Base-by-base conservation (phyloP, 1,140 invertebrate species). In the Bacillus rossius region DNA sequence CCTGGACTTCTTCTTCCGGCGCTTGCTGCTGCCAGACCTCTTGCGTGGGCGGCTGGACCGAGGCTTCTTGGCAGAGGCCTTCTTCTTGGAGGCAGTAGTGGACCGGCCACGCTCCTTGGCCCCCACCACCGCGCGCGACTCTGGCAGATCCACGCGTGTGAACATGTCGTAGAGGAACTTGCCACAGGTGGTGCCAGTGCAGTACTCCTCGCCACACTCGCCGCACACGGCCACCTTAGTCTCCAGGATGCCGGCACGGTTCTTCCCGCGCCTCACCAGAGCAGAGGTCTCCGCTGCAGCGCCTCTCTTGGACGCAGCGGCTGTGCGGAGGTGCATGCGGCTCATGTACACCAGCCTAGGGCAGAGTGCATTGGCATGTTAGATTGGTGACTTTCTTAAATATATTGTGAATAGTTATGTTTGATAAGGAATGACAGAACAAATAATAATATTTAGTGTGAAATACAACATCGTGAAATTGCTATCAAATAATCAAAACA, bases 171-270 rank as follows among this genome's bases (percentile, higher is more conserved):
- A 81, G 0, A 75, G 64, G 59, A 79, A 74, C 19, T 80, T 78
- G 13, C 74, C 75, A 58, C 80, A 80, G 25, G 67, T 67, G 42
- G 76, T 75, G 73, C 87, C 86, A 65, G 81, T 83, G 68, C 91
- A 94, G 74, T 91, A 88, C 71, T 94, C 91, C 67, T 92, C 89
- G 2, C 85, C 84, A 64, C 91, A 94, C 68, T 92, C 88, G 0
- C 73, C 65, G 69, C 91, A 94, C 42, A 86, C 75, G 8, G 85
- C 79, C 52, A 61, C 61, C 1, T 85, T 81, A 7, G 83, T 87
- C 67, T 91, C 88, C n/a, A 87, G 80, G 52, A 90, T 85, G 1
- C 88, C 85, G 1, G 88, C 82, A 57, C 85, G 86, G 67, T 87
- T 91, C 75, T 91, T 92, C 16, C 79, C 83, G 64, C 84, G 87